Percentiles rank a stretch among this genome's conserved stretches.
These are phyloP conservation scores for Enteromius treurensis DNA, from an alignment of 2,797 vertebrate genomes.

Conservation along the genomic window DNA sequence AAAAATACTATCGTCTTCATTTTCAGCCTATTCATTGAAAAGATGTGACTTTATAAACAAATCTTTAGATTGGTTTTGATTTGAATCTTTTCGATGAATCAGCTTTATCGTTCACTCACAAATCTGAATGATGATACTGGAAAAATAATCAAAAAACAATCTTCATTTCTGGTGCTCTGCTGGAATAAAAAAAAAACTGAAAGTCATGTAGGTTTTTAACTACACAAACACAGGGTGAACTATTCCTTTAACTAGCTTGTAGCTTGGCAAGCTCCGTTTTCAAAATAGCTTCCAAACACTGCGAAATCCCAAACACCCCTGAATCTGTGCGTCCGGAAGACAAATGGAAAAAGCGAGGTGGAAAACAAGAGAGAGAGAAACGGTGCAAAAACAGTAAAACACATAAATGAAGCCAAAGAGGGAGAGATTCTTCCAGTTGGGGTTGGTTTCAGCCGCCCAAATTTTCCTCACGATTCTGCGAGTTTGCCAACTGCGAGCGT, in stretches of 20 bases:
- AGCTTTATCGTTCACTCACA: background rate
- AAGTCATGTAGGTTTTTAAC: background rate
- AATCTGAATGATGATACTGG: background rate
- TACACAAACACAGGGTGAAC: background rate
- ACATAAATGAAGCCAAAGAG: slow-evolving; percentile 61
- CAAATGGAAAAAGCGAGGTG: background rate
- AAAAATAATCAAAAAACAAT: background rate
- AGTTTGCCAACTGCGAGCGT: slow-evolving; percentile 26
- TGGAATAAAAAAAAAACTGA: background rate
- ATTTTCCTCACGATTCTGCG: slow-evolving; percentile 26
- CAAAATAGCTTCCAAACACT: slow-evolving; percentile 2
- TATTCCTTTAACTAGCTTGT: slow-evolving; percentile 6
- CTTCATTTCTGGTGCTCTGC: background rate
- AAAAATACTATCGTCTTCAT: background rate
- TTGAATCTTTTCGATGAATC: background rate
- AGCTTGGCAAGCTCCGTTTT: background rate
- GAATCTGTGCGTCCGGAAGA: background rate
- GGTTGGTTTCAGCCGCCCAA: slow-evolving; percentile 14
- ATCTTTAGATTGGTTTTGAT: background rate
- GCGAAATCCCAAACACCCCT: slow-evolving; percentile 50
- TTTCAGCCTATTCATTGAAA: background rate
- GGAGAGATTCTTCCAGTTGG: slow-evolving; percentile 58
- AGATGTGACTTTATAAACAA: background rate
- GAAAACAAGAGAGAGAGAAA: slow-evolving; percentile 9
- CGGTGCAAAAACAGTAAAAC: background rate